Conservation (phyloP, 2,888 invertebrate genomes). For the Creontiades dilutus region DNA sequence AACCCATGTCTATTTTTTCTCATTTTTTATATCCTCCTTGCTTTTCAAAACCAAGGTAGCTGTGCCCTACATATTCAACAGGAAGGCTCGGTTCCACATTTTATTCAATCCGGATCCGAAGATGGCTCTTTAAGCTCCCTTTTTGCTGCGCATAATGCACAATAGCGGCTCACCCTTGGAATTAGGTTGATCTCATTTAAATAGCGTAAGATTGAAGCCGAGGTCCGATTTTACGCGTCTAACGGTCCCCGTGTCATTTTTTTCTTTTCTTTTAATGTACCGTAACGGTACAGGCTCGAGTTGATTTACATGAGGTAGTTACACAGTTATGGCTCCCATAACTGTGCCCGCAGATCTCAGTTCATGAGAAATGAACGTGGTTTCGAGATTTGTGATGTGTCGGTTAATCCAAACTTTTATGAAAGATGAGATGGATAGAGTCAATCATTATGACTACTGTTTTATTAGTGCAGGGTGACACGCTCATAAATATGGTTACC, state of each 20-base stretch:
- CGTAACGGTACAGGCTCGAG: not conserved
- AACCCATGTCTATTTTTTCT: constrained; percentile 44
- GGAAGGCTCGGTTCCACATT: constrained; percentile 1
- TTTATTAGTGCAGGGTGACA: not conserved
- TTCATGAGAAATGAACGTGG: not conserved
- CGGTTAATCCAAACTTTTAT: not conserved
- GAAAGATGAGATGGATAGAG: not conserved
- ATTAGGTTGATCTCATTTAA: constrained; percentile 34
- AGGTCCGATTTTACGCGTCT: constrained; percentile 7
- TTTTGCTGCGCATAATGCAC: not conserved
- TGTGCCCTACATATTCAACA: constrained; percentile 29
- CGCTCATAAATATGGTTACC: too few species aligned
- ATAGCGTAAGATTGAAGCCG: not conserved
- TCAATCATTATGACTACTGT: not conserved
- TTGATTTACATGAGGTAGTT: constrained; percentile 39
- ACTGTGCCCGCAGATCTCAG: not conserved
- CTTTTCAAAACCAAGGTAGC: constrained; percentile 2
- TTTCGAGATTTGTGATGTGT: constrained; percentile 20
- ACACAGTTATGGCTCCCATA: not conserved
- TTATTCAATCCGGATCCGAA: constrained; percentile 16
- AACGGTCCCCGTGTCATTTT: not conserved
- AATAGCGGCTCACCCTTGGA: constrained; percentile 18
- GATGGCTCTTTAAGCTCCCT: not conserved
- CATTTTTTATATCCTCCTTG: not conserved
- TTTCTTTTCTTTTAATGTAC: constrained; percentile 14